A percentile compares a stretch with the other conserved stretches of the same genome.
Evolutionary conservation across 2,888 invertebrate species (phyloP).

Genomic region (Ectemnius continuus): DNA sequence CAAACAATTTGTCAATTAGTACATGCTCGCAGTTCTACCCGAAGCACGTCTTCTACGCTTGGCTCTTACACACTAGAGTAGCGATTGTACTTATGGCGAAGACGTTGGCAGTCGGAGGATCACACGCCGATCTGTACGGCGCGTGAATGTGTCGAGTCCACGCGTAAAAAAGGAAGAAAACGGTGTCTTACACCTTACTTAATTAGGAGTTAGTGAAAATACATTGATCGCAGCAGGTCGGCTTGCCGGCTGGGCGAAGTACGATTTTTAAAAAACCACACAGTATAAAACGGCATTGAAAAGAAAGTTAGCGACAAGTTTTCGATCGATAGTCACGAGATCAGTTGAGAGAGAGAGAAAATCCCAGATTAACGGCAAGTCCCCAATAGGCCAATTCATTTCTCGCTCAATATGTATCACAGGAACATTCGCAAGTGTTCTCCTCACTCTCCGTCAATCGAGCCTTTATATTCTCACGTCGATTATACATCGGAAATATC

Average conservation of each 20-base stretch:
- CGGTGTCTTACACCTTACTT: constrained; percentile 26
- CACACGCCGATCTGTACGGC: constrained; percentile 7
- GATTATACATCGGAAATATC: constrained; percentile 6
- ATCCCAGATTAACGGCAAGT: constrained; percentile 41
- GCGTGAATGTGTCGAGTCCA: constrained; percentile 43
- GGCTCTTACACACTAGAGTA: constrained; percentile 8
- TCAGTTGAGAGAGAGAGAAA: constrained; percentile 42
- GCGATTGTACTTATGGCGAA: constrained; percentile 29
- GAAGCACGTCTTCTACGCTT: neutral
- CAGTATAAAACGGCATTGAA: constrained; percentile 54
- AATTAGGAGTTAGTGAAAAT: constrained; percentile 49
- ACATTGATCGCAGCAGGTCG: constrained; percentile 43
- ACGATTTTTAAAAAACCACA: constrained; percentile 45
- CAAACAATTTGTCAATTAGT: constrained; percentile 29
- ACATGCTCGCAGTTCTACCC: constrained; percentile 2
- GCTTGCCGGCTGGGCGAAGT: constrained; percentile 26
- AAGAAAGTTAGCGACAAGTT: constrained; percentile 27
- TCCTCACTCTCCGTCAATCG: too few relatives aligned
- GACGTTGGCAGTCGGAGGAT: constrained; percentile 44
- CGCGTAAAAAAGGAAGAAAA: constrained; percentile 44
- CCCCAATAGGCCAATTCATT: neutral
- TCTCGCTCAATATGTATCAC: too few relatives aligned
- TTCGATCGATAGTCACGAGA: constrained; percentile 41
- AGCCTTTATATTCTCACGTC: neutral
- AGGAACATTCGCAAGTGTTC: too few relatives aligned